Percentiles rank a stretch among this genome's conserved stretches.
Conservation (phyloP, 2,113 vertebrate species). For the Tragelaphus imberbis region DNA sequence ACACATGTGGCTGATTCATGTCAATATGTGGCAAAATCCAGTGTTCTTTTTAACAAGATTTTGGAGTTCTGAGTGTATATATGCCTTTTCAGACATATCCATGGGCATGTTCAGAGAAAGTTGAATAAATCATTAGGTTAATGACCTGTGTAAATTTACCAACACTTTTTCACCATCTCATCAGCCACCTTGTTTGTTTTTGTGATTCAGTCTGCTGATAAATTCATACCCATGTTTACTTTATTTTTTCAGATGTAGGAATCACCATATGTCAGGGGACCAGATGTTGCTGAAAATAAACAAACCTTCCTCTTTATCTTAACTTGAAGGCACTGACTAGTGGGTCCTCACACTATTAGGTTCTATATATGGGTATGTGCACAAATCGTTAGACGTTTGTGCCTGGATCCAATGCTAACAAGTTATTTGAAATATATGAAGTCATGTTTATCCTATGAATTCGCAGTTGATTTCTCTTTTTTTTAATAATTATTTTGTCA, state of each 20-base stretch:
- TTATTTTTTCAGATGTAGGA: not conserved
- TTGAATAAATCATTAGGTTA: not conserved
- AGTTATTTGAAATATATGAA: not conserved
- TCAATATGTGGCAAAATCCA: not conserved
- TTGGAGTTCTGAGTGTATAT: slow-evolving; percentile 9
- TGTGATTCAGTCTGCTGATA: not conserved
- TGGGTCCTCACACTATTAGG: not conserved
- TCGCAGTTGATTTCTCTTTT: not conserved
- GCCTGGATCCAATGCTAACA: not conserved
- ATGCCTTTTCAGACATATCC: not conserved
- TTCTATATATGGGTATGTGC: rapidly evolving
- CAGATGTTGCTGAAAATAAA: not conserved
- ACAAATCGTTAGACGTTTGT: not conserved
- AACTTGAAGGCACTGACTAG: not conserved
- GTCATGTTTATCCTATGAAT: not conserved
- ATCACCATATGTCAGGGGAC: not conserved
- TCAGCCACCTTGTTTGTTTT: not conserved
- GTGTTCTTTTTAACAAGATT: not conserved
- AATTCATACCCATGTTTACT: not conserved
- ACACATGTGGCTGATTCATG: not conserved
- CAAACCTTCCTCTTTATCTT: not conserved
- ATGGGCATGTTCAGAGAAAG: slow-evolving; percentile 8
- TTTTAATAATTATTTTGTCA: not conserved
- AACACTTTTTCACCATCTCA: not conserved
- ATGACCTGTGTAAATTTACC: not conserved